phyloP scores from a whole-genome alignment of 1,140 invertebrate genomes.

The Bombus pascuorum region DNA sequence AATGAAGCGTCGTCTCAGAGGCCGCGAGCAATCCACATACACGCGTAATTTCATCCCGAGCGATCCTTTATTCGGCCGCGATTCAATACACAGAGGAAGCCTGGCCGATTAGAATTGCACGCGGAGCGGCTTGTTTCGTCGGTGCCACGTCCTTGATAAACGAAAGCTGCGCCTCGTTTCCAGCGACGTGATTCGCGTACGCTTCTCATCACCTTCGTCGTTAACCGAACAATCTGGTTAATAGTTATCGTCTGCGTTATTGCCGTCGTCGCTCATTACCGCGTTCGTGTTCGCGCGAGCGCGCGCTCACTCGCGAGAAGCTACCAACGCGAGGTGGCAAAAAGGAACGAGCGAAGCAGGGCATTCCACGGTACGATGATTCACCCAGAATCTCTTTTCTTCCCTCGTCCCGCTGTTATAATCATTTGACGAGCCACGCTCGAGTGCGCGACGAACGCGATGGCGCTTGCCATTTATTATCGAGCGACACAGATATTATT shows the following conservation, averaged over 20 bases:
- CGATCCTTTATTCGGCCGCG: conserved; percentile 45
- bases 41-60: conserved; percentile 25
- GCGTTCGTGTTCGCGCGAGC: conserved; percentile 24
- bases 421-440: conserved; percentile 18
- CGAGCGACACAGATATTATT: conserved; percentile 43
- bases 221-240: conserved; percentile 53
- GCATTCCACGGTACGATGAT: conserved; percentile 36
- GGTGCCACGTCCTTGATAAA: conserved; percentile 45
- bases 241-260: conserved; percentile 52
- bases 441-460: conserved; percentile 24
- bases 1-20: conserved; percentile 16
- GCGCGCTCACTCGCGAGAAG: not conserved
- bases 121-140: not conserved
- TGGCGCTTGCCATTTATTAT: conserved; percentile 40
- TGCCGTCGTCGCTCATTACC: conserved; percentile 45
- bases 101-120: conserved; percentile 45
- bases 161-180: conserved; percentile 44
- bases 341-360: conserved; percentile 42
- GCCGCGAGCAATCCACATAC: conserved; percentile 4
- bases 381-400: conserved; percentile 22
- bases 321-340: conserved; percentile 41
- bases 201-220: conserved; percentile 52
- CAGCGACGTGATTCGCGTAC: conserved; percentile 41
- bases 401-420: not conserved
- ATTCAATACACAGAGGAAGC: not conserved